A percentile compares a stretch with the other conserved stretches of the same genome.
These are phyloP conservation scores for Protosalanx chinensis DNA, from an alignment of 2,797 vertebrate genomes.

Conservation along the genomic window DNA sequence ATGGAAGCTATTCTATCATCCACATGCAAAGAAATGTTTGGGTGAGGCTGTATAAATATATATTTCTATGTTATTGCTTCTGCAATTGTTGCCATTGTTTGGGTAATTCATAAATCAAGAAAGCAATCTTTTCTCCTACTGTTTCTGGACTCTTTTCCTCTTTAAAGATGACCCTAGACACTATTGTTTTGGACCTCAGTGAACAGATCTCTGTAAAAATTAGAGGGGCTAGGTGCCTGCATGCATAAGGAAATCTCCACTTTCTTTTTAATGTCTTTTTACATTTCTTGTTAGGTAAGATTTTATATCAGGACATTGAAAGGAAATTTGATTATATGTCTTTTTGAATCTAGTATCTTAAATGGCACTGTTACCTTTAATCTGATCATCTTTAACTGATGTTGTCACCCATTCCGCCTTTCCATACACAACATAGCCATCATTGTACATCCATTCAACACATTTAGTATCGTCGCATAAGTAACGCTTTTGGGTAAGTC, in stretches of 20 bases:
- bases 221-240: neutral
- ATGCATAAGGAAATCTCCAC: neutral
- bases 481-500: neutral
- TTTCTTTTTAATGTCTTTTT: neutral
- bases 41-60: slow-evolving; percentile 31
- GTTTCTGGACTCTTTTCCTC: slow-evolving; percentile 12
- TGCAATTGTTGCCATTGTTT: slow-evolving; percentile 35
- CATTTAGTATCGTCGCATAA: neutral
- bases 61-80: slow-evolving; percentile 41
- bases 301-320: neutral
- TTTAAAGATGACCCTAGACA: neutral
- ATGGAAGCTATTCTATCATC: slow-evolving; percentile 55
- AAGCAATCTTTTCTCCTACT: slow-evolving; percentile 24
- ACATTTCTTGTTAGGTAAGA: neutral
- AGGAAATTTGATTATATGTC: neutral
- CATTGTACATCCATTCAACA: neutral
- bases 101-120: slow-evolving; percentile 34
- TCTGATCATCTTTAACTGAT: slow-evolving; percentile 40
- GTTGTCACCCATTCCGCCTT: neutral
- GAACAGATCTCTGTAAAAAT: neutral
- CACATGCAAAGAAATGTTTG: slow-evolving; percentile 43
- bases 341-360: neutral
- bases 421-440: neutral
- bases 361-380: slow-evolving; percentile 9
- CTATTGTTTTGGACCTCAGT: neutral